Percentiles rank a stretch among this genome's conserved stretches.
These are phyloP conservation scores for Hymenochirus boettgeri DNA, from an alignment of 2,113 vertebrate species.

Conservation along the genomic window DNA sequence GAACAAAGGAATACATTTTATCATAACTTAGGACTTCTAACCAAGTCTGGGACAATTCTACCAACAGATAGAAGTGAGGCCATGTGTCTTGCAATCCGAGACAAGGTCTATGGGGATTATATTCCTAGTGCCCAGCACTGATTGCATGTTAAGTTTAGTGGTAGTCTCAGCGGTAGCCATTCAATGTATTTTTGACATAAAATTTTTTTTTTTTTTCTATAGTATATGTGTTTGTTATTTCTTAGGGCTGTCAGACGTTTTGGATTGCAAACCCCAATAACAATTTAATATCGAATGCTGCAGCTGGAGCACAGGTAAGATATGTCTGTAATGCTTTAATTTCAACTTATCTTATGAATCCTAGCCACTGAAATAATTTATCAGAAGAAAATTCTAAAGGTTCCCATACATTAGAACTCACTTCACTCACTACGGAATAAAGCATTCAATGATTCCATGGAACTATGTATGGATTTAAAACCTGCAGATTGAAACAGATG, in stretches of 20 bases:
- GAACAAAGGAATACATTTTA: constrained; percentile 53
- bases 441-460: too few species aligned
- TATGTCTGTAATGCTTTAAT: background rate
- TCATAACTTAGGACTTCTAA: constrained; percentile 56
- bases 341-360: too few species aligned
- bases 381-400: too few species aligned
- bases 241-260: constrained; percentile 58
- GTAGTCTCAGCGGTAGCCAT: too few species aligned
- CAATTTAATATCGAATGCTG: constrained; percentile 54
- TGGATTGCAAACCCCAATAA: constrained; percentile 63
- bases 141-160: constrained; percentile 57
- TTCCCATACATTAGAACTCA: too few species aligned
- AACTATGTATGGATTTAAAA: too few species aligned
- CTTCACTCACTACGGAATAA: too few species aligned
- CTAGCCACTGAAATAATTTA: too few species aligned
- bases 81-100: constrained; percentile 47
- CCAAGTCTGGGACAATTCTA: constrained; percentile 48
- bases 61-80: constrained; percentile 51
- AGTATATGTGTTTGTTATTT: constrained; percentile 29
- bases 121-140: constrained; percentile 46
- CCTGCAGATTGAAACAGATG: too few species aligned
- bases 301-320: constrained; percentile 56
- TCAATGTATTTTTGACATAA: too few species aligned
- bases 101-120: constrained; percentile 44
- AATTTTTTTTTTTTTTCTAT: too few species aligned